Base-by-base conservation (phyloP, 1,140 invertebrate species). In the Tachypleus tridentatus region DNA sequence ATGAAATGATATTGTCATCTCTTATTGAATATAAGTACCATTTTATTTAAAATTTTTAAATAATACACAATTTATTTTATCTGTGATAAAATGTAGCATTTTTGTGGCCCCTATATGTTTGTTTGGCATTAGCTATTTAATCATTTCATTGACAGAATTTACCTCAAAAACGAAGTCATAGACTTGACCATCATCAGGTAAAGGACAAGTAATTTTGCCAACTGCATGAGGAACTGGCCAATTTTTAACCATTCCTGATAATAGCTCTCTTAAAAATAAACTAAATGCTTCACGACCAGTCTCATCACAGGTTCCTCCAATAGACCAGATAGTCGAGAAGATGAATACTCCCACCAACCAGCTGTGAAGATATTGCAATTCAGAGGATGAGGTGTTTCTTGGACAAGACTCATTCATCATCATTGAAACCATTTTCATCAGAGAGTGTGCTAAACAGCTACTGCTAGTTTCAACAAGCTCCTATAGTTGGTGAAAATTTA, bases 301-400 rank as follows among this genome's bases (percentile, higher is more conserved):
- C 4, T 77, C 77, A 75, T 91, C 85, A 57, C 89, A 77, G 57
- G 87, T 85, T 5, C 86, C 89, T 2, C n/a, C 92, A 50, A 93
- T 73, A 6, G 90, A 89, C 93, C 93, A 96, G 4, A 86, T 81
- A 48, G 88, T 71, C 0, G 85, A 80, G 71, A 85, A 85, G 68
- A 94, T 80, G 73, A 92, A 86, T 0, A 87, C 82, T 3, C 88
- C 89, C 72, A 88, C 82, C 62, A 89, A 80, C 85, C 89, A 91
- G 29, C 77, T 79, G 51, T 78, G 72, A 1, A 85, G 71, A 74
- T 85, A 83, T 70, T 83, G 84, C n/a, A 80, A 80, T 70, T 86
- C 85, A 68, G 48, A 29, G 52, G 51, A 3, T 29, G 51, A 10
- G 56, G 9, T 4, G 57, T 56, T 51, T 63, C 71, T 52, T 70